Evolutionary conservation across 2,888 invertebrate species (phyloP), one percentile per base, ranked within the genome.

Genomic region (Ennomos quercinarius): DNA sequence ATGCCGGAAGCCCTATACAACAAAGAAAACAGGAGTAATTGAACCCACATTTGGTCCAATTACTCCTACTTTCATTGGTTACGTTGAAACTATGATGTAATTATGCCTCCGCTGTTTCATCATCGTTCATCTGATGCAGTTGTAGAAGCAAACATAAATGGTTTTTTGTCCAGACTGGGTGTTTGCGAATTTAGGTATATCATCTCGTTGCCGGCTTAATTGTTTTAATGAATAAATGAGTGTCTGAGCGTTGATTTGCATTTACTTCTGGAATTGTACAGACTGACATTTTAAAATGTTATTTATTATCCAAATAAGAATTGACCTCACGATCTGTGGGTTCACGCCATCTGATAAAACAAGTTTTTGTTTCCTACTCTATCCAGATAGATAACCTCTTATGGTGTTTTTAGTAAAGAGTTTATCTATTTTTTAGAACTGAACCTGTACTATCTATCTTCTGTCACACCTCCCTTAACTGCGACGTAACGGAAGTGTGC

Each of bases 1-100:
- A 39, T 50, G 50, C 58, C 61, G 61, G 64, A 64, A 61, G 58
- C 51, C 56, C 61, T 67, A 54, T 42, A 42, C 61, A 61, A 72
- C 27, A 27, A 27, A 27, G 27, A 27, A 27, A 27, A 27, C 5
- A 6, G 27, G 27, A 27, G 27, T 27, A 27, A 27, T 27, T 27
- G 6, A 27, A 27, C 27, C 27, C 27, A 27, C 27, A 27, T 64
- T 61, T 59, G 52, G 61, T 63, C 67, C 67, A 68, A 69, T 66
- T 66, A 61, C 64, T 60, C 38, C 47, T 59, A 61, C 62, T 62
- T 57, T 67, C 61, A 44, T 61, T 49, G 61, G 54, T 38, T 50
- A 43, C 46, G 35, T 51, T 34, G 11, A 50, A 38, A 50, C 46
- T 45, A 17, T 3, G 3, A 1, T 3, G 3, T 17, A 6, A 27